Evolutionary conservation across 2,888 invertebrate genomes (phyloP).

Genomic region (Parascotia fuliginaria): DNA sequence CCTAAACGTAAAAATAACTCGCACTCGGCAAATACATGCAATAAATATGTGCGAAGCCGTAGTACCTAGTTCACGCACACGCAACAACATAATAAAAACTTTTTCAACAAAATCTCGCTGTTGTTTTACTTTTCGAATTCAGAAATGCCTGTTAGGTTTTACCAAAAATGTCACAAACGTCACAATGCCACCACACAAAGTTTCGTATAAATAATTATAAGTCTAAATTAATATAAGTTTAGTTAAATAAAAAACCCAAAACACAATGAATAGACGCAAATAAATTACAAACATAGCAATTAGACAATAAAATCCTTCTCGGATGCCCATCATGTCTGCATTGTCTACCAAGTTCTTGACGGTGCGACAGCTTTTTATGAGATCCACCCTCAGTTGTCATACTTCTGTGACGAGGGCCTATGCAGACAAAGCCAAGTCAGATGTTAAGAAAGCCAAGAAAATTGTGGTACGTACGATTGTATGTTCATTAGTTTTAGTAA

Average conservation of each 20-base stretch:
- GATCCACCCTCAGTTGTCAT: slow-evolving; percentile 33
- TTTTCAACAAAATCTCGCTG: slow-evolving; percentile 9
- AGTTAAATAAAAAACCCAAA: slow-evolving; percentile 44
- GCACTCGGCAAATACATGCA: too few species aligned
- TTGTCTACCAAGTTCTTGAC: slow-evolving; percentile 50
- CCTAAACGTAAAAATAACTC: too few species aligned
- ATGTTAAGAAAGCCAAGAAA: slow-evolving; percentile 48
- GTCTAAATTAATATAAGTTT: slow-evolving; percentile 40
- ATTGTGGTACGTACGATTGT: slow-evolving; percentile 59
- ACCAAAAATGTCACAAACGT: slow-evolving; percentile 56
- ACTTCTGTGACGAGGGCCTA: slow-evolving; percentile 42
- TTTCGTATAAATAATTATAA: slow-evolving; percentile 30
- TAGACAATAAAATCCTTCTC: slow-evolving; percentile 40
- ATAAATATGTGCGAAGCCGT: too few species aligned
- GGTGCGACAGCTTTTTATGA: slow-evolving; percentile 41
- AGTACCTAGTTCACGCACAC: too few species aligned
- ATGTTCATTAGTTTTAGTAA: too few species aligned
- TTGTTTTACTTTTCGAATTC: slow-evolving; percentile 44
- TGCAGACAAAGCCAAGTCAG: slow-evolving; percentile 59
- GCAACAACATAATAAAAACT: too few species aligned
- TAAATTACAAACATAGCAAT: slow-evolving; percentile 25
- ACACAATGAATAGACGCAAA: slow-evolving; percentile 54
- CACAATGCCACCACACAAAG: slow-evolving; percentile 57
- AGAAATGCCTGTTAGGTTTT: slow-evolving; percentile 42
- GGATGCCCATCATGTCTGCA: slow-evolving; percentile 59